These are phyloP conservation scores for Aleiodes alternator DNA, from an alignment of 2,888 invertebrate genomes.

Conservation along the genomic window DNA sequence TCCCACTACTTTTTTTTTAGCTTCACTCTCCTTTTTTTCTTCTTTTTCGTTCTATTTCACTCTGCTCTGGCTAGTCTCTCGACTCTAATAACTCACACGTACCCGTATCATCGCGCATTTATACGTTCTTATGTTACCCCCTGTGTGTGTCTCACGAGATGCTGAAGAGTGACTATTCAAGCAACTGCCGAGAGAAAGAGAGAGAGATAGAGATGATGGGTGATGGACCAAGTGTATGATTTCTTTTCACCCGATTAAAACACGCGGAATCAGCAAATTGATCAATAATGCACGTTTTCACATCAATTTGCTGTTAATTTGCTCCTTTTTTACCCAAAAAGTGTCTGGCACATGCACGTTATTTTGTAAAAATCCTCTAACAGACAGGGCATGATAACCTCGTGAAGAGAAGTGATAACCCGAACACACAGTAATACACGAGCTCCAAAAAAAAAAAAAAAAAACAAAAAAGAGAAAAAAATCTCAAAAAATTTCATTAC, in stretches of 20 bases:
- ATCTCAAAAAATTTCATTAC: background rate
- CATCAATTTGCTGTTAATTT: background rate
- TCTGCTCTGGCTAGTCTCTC: slow-evolving; percentile 16
- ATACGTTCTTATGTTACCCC: slow-evolving; percentile 48
- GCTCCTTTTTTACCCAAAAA: background rate
- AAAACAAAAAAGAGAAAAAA: background rate
- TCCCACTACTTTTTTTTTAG: slow-evolving; percentile 12
- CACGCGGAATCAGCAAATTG: too few species aligned
- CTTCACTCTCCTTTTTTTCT: background rate
- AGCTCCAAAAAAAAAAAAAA: slow-evolving; percentile 1
- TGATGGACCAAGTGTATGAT: too few species aligned
- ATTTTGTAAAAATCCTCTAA: slow-evolving; percentile 1
- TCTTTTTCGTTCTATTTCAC: background rate
- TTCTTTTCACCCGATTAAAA: too few species aligned
- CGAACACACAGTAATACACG: background rate
- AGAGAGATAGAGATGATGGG: too few species aligned
- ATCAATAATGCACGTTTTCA: too few species aligned
- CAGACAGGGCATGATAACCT: background rate
- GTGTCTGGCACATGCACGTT: slow-evolving; percentile 3
- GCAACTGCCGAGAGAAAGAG: too few species aligned
- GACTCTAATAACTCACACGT: slow-evolving; percentile 52
- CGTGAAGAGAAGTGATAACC: background rate
- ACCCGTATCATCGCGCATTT: slow-evolving; percentile 51
- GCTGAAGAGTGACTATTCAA: background rate
- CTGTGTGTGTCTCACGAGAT: slow-evolving; percentile 39